Evolutionary conservation across 1,140 invertebrate species (phyloP).

Genomic region (Leptinotarsa texana): DNA sequence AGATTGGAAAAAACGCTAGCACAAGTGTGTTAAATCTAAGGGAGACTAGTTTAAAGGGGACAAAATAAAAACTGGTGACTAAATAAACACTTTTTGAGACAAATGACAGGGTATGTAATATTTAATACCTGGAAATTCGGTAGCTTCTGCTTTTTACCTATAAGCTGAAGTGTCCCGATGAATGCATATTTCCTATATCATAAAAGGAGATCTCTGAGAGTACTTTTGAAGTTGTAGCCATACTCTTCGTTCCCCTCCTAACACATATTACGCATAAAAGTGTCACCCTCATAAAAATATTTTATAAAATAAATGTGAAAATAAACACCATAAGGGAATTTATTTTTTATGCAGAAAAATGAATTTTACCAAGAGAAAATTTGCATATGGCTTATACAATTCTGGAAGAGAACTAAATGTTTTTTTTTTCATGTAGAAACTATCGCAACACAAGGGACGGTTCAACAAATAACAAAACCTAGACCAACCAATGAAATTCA

Average conservation of each 20-base stretch:
- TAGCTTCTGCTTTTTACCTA: not conserved
- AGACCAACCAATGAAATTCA: conserved; percentile 58
- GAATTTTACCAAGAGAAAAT: too few relatives aligned
- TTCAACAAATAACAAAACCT: conserved; percentile 62
- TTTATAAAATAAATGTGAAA: too few relatives aligned
- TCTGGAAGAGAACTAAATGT: too few relatives aligned
- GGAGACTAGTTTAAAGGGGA: too few relatives aligned
- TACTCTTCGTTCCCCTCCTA: not conserved
- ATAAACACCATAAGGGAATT: too few relatives aligned
- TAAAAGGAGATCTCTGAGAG: not conserved
- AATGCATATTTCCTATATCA: not conserved
- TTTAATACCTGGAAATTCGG: conserved; percentile 1
- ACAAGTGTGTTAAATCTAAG: too few relatives aligned
- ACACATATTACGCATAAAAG: not conserved
- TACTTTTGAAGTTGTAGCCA: not conserved
- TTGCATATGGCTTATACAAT: too few relatives aligned
- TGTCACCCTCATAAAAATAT: too few relatives aligned
- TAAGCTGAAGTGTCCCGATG: not conserved
- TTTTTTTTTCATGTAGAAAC: conserved; percentile 44
- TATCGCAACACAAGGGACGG: conserved; percentile 60
- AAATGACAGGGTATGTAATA: not conserved
- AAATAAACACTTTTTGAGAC: too few relatives aligned
- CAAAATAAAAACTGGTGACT: too few relatives aligned
- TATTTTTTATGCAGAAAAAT: too few relatives aligned
- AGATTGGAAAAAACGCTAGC: too few relatives aligned